These are phyloP conservation scores for Lepilemur septentrionalis DNA, from an alignment of 2,797 vertebrate genomes.

Conservation along the genomic window DNA sequence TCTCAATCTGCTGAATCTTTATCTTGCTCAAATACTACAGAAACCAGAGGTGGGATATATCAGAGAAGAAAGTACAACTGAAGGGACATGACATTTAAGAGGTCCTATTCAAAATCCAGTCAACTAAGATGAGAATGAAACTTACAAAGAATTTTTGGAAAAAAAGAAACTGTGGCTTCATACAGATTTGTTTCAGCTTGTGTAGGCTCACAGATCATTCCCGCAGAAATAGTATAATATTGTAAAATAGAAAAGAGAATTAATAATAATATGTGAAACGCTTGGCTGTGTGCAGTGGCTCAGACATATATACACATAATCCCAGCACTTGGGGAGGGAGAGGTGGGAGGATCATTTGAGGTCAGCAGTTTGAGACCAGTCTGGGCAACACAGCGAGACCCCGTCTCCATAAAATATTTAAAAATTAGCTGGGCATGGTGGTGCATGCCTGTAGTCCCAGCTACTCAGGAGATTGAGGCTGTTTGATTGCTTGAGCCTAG, in stretches of 20 bases:
- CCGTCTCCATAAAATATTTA: too few species aligned
- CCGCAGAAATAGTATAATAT: neutral
- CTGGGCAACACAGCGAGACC: too few species aligned
- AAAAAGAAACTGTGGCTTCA: neutral
- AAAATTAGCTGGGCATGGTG: too few species aligned
- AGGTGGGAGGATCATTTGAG: too few species aligned
- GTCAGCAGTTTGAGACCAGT: too few species aligned
- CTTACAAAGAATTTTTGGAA: neutral
- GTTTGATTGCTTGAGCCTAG: too few species aligned
- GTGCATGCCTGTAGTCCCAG: too few species aligned
- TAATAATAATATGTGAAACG: neutral
- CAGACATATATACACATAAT: neutral
- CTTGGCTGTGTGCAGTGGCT: neutral
- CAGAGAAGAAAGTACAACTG: neutral
- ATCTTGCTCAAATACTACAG: conserved; percentile 98
- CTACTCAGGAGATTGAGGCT: too few species aligned
- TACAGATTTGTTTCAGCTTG: neutral
- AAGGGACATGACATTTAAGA: conserved; percentile 45
- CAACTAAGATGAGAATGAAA: neutral
- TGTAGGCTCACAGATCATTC: neutral
- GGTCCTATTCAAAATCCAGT: conserved; percentile 29
- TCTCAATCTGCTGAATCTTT: conserved; percentile 97
- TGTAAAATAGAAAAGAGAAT: neutral
- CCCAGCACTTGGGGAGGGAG: neutral
- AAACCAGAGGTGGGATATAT: neutral